Evolutionary conservation across 2,797 vertebrate genomes (phyloP).

Genomic region (Agapornis canus): DNA sequence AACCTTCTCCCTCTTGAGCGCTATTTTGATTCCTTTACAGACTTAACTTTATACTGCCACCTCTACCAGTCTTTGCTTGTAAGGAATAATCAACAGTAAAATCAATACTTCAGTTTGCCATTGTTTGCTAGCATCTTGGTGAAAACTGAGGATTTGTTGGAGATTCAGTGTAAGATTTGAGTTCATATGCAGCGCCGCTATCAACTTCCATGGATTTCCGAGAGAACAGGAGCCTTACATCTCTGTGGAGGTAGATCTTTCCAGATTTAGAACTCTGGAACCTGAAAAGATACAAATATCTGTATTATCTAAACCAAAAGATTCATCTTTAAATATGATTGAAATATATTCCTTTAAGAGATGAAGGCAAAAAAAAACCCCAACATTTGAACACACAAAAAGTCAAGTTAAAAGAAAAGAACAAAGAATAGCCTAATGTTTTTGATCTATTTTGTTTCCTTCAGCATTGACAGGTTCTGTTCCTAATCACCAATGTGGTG

Average conservation of each 20-base stretch:
- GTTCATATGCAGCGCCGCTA: constrained; percentile 98
- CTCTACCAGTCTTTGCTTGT: constrained; percentile 32
- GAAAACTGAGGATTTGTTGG: constrained; percentile 96
- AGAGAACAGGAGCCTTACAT: constrained; percentile 97
- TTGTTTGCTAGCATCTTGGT: constrained; percentile 86
- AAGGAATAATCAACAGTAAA: constrained; percentile 52
- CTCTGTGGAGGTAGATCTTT: constrained; percentile 99
- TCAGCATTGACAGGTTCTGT: not conserved
- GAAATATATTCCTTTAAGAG: not conserved
- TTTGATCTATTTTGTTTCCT: not conserved
- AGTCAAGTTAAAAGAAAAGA: not conserved
- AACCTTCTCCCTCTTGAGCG: constrained; percentile 49
- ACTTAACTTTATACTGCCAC: constrained; percentile 45
- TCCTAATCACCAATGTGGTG: not conserved
- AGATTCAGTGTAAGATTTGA: constrained; percentile 97
- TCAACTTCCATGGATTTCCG: constrained; percentile 99
- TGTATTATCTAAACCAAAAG: not conserved
- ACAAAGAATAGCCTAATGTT: not conserved
- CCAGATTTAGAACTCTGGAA: constrained; percentile 99
- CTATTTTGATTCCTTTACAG: constrained; percentile 42
- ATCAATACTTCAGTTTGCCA: constrained; percentile 22
- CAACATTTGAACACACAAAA: not conserved
- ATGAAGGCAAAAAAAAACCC: not conserved
- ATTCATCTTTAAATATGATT: not conserved
- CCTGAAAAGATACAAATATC: constrained; percentile 76